A percentile compares a stretch with the other conserved stretches of the same genome.
phyloP scores from a whole-genome alignment of 2,888 invertebrate species.

The Acrocyrtus sp. region DNA sequence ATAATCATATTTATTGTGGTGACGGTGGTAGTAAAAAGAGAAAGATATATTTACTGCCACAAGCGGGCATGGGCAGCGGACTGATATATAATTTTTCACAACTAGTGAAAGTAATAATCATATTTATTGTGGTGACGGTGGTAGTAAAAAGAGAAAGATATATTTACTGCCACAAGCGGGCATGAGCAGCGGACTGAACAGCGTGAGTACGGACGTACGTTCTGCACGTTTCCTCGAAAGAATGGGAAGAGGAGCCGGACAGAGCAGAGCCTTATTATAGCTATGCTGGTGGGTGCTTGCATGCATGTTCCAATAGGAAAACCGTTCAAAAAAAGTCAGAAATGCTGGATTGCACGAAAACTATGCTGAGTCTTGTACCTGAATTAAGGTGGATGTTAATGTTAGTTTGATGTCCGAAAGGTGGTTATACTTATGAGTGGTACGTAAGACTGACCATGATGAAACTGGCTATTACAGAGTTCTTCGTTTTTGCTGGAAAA shows the following conservation, averaged over 20 bases:
- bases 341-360: neutral
- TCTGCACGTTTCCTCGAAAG: neutral
- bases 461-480: neutral
- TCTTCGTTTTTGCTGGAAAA: too few relatives aligned
- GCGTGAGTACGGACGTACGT: too few relatives aligned
- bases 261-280: neutral
- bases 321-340: neutral
- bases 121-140: neutral
- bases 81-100: neutral
- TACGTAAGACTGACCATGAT: neutral
- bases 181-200: too few relatives aligned
- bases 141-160: neutral
- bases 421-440: neutral
- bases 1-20: slow-evolving; percentile 13
- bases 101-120: slow-evolving; percentile 21
- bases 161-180: neutral
- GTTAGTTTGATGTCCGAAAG: neutral
- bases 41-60: neutral
- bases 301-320: neutral
- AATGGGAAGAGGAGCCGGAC: neutral
- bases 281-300: too few relatives aligned
- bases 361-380: neutral
- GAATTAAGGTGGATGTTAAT: too few relatives aligned
- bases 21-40: neutral
- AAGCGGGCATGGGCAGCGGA: too few relatives aligned